Base-by-base conservation (phyloP, 2,797 vertebrate genomes). In the Brachyalestes nurse region DNA sequence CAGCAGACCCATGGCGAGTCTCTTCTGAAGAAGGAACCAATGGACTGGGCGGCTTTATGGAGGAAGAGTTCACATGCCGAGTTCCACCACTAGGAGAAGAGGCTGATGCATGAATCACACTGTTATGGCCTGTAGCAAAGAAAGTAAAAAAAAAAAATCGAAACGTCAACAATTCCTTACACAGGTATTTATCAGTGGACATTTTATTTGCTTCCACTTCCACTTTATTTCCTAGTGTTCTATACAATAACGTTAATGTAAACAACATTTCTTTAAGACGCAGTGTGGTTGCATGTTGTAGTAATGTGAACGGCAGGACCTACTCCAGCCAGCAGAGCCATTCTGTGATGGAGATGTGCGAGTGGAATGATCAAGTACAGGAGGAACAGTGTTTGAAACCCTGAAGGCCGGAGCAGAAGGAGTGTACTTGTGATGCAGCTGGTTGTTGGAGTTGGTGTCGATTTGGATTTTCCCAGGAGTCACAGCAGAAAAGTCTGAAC, bases 51-150 rank as follows among this genome's bases (percentile, higher is more conserved):
- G 78, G 38, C 6, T 67, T 2, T 16, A 38, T 23, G 60, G 65
- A 38, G n/a, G 57, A 60, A 40, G 55, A 80, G 47, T n/a, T 58
- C 1, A 34, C 13, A 51, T 62, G 23, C 51, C 7, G 38, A 28
- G 23, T 69, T 51, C 49, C 38, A 17, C 14, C 28, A 51, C 42
- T 51, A 51, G 85, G 84, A 72, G 87, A 84, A 84, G 86, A 88
- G 65, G 83, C 76, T 85, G 89, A 45, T 42, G 83, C 86, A 76
- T n/a, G 75, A 42, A 55, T 74, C 40, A 25, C 78, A 23, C 66
- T 82, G 84, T 86, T 82, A 73, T 84, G 86, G 45, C 51, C 88
- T 93, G 79, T 84, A 85, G 86, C 28, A 40, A 9, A 19, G 25
- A 64, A 17, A 34, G 7, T n/a, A 34, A 1, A 13, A 5, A 6